Evolutionary conservation across 2,797 vertebrate genomes (phyloP), one percentile per base, ranked within the genome.

Genomic region (Adelosebastes latens): DNA sequence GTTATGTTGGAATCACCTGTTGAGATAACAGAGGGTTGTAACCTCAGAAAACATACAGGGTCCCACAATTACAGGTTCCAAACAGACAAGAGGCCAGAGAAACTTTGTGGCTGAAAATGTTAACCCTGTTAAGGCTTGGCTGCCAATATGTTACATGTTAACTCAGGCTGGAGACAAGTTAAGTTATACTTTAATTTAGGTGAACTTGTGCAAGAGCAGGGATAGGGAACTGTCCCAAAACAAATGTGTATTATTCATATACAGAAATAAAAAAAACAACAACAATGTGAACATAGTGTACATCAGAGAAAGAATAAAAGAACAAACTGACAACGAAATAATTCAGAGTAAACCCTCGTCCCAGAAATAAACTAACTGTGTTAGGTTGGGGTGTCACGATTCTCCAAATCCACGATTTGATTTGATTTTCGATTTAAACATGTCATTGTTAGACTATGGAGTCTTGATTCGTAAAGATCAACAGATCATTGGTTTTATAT

Each of bases 101-200:
- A 79, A 69, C 22, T 60, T 61, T 25, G 55, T 56, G 22, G 27
- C 46, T 36, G 13, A 34, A 73, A 25, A 25, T 6, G 25, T 72
- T 65, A n/a, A 79, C 36, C 53, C 29, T 13, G 29, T 75, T 25
- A 75, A 67, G 36, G 11, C 59, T 69, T 2, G 39, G 62, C 2
- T 39, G 12, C 24, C 0, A 86, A 66, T 71, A 72, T 13, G 46
- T 88, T 58, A 90, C 75, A 60, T 34, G 14, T 87, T 84, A 92
- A 85, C 65, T 71, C 5, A 34, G 34, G 1, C 14, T 36, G 32
- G 56, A 77, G 60, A 72, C 32, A 55, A 61, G 25, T 24, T 1
- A 2, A 77, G 72, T 81, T 39, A 8, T n/a, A 6, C 8, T 49
- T 75, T 70, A 31, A 52, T 42, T 20, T 6, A 49, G 5, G 4